These are phyloP conservation scores for Pyrrhia umbra DNA, from an alignment of 2,888 invertebrate genomes.

Conservation along the genomic window DNA sequence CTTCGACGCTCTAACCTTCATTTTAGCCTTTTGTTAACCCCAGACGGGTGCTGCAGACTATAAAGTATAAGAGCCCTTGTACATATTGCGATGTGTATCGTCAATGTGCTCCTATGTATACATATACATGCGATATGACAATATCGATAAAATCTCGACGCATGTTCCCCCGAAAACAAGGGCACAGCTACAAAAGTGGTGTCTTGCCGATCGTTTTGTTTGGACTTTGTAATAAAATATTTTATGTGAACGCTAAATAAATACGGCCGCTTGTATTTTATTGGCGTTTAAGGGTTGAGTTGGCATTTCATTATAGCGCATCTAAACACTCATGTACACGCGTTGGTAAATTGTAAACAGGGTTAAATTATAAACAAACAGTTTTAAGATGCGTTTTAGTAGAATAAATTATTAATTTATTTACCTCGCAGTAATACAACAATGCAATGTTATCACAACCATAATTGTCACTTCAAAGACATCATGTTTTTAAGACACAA, in stretches of 20 bases:
- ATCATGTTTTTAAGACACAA: conserved; percentile 4
- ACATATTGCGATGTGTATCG: conserved; percentile 52
- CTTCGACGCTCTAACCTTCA: conserved; percentile 49
- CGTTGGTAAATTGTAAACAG: conserved; percentile 18
- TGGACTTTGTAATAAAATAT: conserved; percentile 60
- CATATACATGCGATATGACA: conserved; percentile 57
- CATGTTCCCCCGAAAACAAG: conserved; percentile 53
- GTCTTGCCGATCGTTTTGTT: conserved; percentile 55
- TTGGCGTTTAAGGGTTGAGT: conserved; percentile 49
- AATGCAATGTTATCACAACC: background rate
- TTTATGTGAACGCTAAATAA: conserved; percentile 59
- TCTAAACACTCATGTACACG: conserved; percentile 49
- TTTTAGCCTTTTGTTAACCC: conserved; percentile 52
- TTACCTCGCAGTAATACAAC: background rate
- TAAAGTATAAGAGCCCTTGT: conserved; percentile 42
- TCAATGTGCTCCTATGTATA: conserved; percentile 28
- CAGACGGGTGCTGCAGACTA: conserved; percentile 39
- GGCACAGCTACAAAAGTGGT: conserved; percentile 55
- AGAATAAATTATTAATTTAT: background rate
- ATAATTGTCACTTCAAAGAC: conserved; percentile 13
- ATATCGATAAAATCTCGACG: conserved; percentile 62
- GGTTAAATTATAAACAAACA: conserved; percentile 1
- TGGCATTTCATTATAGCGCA: conserved; percentile 54
- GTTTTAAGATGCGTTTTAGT: background rate
- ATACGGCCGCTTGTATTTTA: conserved; percentile 56